Conservation (phyloP, 37 sponge, comb jelly and placozoan genomes). For the Aplysina aerophoba region DNA sequence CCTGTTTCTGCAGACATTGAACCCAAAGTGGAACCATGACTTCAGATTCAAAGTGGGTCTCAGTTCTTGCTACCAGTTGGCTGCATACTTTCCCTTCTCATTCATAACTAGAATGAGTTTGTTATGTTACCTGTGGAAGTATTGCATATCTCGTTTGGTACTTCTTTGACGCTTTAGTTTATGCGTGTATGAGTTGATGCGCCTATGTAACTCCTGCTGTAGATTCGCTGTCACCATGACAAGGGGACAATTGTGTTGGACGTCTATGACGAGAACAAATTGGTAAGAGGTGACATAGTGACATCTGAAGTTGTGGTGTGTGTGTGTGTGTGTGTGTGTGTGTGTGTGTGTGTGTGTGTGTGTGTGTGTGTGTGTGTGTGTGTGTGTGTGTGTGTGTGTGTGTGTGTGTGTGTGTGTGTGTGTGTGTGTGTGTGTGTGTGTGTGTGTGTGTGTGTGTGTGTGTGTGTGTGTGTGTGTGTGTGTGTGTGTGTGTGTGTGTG, state of each 20-base stretch:
- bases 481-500: too few species aligned
- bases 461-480: too few species aligned
- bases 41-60: slow-evolving; percentile 49
- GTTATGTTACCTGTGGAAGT: too few species aligned
- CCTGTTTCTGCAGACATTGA: slow-evolving; percentile 45
- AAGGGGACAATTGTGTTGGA: slow-evolving; percentile 16
- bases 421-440: too few species aligned
- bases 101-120: too few species aligned
- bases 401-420: too few species aligned
- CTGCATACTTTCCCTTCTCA: background rate
- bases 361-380: too few species aligned
- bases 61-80: background rate
- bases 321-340: too few species aligned
- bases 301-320: background rate
- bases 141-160: too few species aligned
- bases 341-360: background rate
- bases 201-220: too few species aligned
- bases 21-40: slow-evolving; percentile 56
- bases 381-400: too few species aligned
- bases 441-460: too few species aligned
- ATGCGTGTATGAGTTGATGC: background rate
- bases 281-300: slow-evolving; percentile 43
- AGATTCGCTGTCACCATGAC: background rate
- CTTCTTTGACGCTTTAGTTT: slow-evolving; percentile 52
- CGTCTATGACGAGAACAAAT: slow-evolving; percentile 51